These are phyloP conservation scores for Norana najaformis DNA, from an alignment of 2,888 invertebrate genomes.

Conservation along the genomic window DNA sequence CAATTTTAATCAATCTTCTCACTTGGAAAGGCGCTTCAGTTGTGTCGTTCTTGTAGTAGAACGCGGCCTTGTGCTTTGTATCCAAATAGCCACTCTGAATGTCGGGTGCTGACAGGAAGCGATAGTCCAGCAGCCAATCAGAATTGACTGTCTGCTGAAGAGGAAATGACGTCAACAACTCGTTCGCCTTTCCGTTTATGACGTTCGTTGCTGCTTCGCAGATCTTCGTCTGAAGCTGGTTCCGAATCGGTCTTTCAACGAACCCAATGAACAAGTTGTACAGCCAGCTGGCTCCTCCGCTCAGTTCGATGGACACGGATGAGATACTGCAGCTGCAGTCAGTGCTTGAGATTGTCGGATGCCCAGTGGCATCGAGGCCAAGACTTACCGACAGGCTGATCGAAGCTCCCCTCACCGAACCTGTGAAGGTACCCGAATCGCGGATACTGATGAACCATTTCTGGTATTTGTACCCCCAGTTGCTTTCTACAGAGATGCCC, in stretches of 20 bases:
- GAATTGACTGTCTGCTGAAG: too few species aligned
- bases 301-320: background rate
- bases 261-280: conserved; percentile 22
- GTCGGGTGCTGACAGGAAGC: background rate
- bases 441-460: background rate
- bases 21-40: background rate
- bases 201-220: background rate
- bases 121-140: conserved; percentile 21
- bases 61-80: conserved; percentile 21
- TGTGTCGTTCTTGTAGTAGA: background rate
- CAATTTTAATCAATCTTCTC: too few species aligned
- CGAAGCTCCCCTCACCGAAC: background rate
- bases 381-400: conserved; percentile 17
- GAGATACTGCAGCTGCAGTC: background rate
- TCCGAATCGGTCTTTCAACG: background rate
- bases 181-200: too few species aligned
- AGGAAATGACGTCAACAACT: too few species aligned
- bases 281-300: conserved; percentile 27
- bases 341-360: background rate
- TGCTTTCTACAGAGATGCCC: background rate
- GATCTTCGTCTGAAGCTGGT: background rate
- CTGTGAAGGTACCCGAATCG: background rate
- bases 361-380: background rate
- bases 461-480: background rate
- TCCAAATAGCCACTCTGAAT: background rate